Evolutionary conservation across 2,888 invertebrate genomes (phyloP).

Genomic region (Microctonus brassicae): DNA sequence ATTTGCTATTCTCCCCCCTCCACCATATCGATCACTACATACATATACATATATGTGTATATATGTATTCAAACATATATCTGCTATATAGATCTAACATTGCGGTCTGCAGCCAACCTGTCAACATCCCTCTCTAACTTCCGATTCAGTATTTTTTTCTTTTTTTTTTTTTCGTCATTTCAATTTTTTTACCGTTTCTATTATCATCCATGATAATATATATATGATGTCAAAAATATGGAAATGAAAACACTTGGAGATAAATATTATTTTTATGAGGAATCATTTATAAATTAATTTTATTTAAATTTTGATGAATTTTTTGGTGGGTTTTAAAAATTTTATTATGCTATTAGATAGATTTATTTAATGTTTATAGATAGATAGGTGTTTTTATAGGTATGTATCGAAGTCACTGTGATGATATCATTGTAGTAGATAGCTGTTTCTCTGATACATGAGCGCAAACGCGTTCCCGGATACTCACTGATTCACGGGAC

Average conservation of each 20-base stretch:
- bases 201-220: too few species aligned
- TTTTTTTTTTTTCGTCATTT: background rate
- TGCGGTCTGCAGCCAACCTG: slow-evolving; percentile 39
- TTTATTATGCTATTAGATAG: too few species aligned
- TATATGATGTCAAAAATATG: too few species aligned
- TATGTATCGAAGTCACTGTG: background rate
- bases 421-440: slow-evolving; percentile 11
- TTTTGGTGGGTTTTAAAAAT: too few species aligned
- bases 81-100: background rate
- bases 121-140: slow-evolving; percentile 42
- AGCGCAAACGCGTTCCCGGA: slow-evolving; percentile 32
- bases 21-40: slow-evolving; percentile 60
- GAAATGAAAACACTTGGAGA: too few species aligned
- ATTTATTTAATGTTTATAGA: background rate
- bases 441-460: background rate
- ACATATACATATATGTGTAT: slow-evolving; percentile 39
- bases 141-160: background rate
- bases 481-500: slow-evolving; percentile 34
- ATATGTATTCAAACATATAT: slow-evolving; percentile 42
- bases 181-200: too few species aligned
- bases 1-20: slow-evolving; percentile 49
- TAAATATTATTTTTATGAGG: too few species aligned
- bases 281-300: too few species aligned
- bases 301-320: too few species aligned
- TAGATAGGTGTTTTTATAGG: background rate